Base-by-base conservation (phyloP, 1,140 invertebrate genomes). In the Archivesica marissinica region DNA sequence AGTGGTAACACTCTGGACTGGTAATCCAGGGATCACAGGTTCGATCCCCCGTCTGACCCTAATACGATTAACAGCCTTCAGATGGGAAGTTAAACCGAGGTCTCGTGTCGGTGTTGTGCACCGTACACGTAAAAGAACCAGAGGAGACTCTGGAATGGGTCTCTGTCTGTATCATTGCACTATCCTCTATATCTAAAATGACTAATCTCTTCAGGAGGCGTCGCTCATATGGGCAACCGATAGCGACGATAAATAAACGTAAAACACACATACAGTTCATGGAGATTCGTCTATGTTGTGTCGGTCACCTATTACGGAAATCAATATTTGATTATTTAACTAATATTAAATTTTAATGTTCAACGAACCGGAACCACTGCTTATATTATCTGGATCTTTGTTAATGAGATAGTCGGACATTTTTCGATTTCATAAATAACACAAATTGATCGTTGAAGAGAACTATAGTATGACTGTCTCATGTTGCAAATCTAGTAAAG, bases 321-420 rank as follows among this genome's bases (percentile, higher is more conserved):
- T 41, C 23, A 56, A 77, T 39, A 77, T 54, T 44, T 59, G 56
- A 56, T 23, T 38, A 56, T 41, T 44, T 38, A 56, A 77, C n/a
- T 61, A 74, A 74, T 50, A 30, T 28, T 20, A 13, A 41, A 35
- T 38, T 23, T 61, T 39, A 41, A 59, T 20, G n/a, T 30, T 1
- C 15, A 52, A 77, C 75, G 25, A 44, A 81, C 79, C 79, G 70
- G 79, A 9, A 81, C 17, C 39, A 35, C 39, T 56, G 50, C 72
- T 81, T 38, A 81, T 81, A 66, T 44, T 38, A 47, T 81, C 72
- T 1, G 79, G 79, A 72, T 81, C 79, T 52, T 66, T 13, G 47
- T 81, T 81, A 33, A 81, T 30, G 25, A 81, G 30, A 25, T 81
- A 64, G 28, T 72, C 64, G 23, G 68, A 72, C 68, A 72, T 72